A percentile compares a stretch with the other conserved stretches of the same genome.
Conservation (phyloP, 1,140 invertebrate species). For the Ptiloglossa arizonensis region DNA sequence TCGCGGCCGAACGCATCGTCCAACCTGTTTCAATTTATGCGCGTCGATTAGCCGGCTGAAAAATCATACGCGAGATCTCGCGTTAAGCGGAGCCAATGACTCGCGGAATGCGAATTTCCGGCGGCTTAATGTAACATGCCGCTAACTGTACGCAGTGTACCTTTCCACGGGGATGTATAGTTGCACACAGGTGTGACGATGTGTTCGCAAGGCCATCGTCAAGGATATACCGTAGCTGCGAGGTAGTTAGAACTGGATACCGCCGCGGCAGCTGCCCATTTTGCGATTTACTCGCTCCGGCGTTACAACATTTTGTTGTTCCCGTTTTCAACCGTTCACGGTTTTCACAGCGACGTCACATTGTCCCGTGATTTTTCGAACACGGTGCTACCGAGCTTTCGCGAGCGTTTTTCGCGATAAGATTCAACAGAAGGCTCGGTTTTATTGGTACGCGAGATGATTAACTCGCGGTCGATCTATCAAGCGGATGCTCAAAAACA, state of each 20-base stretch:
- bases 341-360: neutral
- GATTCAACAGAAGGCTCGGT: neutral
- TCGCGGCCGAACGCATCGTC: no score
- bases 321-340: neutral
- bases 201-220: slow-evolving; percentile 56
- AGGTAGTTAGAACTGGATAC: slow-evolving; percentile 55
- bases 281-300: slow-evolving; percentile 43
- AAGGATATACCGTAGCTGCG: slow-evolving; percentile 49
- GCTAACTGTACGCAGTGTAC: slow-evolving; percentile 34
- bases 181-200: slow-evolving; percentile 26
- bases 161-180: neutral
- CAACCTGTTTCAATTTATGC: neutral
- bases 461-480: neutral
- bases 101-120: slow-evolving; percentile 25
- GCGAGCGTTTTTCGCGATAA: neutral
- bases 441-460: neutral
- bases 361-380: neutral
- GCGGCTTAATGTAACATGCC: neutral
- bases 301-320: slow-evolving; percentile 10
- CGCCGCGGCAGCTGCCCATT: slow-evolving; percentile 23
- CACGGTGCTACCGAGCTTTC: neutral
- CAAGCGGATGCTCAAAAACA: neutral
- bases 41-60: slow-evolving; percentile 10
- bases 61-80: neutral
- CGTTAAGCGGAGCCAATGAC: neutral